These are phyloP conservation scores for Passer montanus DNA, from an alignment of 2,113 vertebrate genomes.

Conservation along the genomic window DNA sequence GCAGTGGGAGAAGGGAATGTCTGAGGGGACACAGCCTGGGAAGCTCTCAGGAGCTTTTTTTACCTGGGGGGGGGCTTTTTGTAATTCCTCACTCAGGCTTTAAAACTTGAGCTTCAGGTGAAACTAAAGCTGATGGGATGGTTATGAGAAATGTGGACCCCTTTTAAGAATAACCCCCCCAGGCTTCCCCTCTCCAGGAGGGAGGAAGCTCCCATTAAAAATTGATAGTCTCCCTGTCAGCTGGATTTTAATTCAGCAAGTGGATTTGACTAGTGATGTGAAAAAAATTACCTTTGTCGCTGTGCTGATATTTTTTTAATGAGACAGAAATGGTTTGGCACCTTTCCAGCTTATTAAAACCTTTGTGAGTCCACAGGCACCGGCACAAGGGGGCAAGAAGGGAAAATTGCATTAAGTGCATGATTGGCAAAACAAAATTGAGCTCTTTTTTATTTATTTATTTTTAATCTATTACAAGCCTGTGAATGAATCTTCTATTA, in stretches of 20 bases:
- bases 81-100: not conserved
- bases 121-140: accelerated
- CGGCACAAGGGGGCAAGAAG: not conserved
- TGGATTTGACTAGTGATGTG: not conserved
- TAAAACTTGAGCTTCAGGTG: not conserved
- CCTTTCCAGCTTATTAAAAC: constrained; percentile 7
- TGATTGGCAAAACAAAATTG: not conserved
- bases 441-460: not conserved
- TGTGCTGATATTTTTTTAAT: not conserved
- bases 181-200: not conserved
- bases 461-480: not conserved
- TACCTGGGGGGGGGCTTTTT: not conserved
- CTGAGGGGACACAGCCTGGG: not conserved
- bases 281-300: constrained; percentile 4
- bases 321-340: constrained; percentile 9
- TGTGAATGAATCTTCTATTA: not conserved
- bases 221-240: not conserved
- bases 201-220: not conserved
- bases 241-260: not conserved
- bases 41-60: not conserved
- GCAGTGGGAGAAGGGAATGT: accelerated
- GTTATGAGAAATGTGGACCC: not conserved
- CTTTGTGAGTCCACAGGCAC: not conserved
- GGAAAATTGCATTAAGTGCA: not conserved
- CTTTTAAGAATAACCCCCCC: not conserved